phyloP scores from a whole-genome alignment of 2,113 vertebrate species.

The Ranitomeya variabilis region DNA sequence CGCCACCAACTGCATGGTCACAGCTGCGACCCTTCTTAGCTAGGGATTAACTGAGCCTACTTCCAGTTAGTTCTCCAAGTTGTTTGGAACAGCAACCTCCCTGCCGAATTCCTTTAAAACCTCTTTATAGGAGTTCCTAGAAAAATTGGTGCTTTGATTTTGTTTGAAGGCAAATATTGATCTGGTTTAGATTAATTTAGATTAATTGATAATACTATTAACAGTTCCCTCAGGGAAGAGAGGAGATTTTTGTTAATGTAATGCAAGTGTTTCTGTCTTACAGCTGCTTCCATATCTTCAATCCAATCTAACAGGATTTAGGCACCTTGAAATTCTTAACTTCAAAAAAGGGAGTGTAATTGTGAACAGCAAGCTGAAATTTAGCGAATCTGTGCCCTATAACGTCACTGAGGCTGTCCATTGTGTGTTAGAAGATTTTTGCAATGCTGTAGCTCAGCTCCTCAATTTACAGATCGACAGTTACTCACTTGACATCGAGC shows the following conservation, averaged over 20 bases:
- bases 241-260: not conserved
- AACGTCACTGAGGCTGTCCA: conserved; percentile 86
- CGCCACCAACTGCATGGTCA: too few species aligned
- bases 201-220: too few species aligned
- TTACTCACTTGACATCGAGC: conserved; percentile 82
- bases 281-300: conserved; percentile 88
- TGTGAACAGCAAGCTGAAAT: conserved; percentile 89
- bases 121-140: too few species aligned
- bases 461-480: conserved; percentile 88
- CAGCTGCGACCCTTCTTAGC: too few species aligned
- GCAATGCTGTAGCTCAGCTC: conserved; percentile 70
- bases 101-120: too few species aligned
- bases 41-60: too few species aligned
- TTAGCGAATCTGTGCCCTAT: conserved; percentile 84
- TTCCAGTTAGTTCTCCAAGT: too few species aligned
- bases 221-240: not conserved
- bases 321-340: conserved; percentile 89
- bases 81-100: too few species aligned
- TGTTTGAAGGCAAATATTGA: too few species aligned
- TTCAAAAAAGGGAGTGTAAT: conserved; percentile 91
- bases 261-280: conserved; percentile 46
- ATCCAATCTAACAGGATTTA: conserved; percentile 91
- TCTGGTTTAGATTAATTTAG: too few species aligned
- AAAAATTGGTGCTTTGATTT: too few species aligned
- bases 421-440: conserved; percentile 84